Base-by-base conservation (phyloP, 1,140 invertebrate genomes). In the Leptonema lineaticorne region DNA sequence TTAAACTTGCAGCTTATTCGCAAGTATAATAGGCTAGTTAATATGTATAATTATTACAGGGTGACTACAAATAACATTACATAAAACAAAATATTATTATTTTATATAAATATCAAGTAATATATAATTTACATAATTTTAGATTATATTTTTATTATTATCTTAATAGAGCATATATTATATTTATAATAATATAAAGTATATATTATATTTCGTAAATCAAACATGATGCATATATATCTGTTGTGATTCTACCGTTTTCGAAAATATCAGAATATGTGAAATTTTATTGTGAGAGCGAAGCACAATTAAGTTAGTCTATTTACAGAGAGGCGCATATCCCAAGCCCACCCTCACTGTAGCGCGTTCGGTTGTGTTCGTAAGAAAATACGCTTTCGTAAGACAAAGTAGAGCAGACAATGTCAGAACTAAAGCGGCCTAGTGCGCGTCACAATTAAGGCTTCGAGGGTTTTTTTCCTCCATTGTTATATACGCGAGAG, bases 401-500 rank as follows among this genome's bases (percentile, higher is more conserved):
- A 4, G 37, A 14, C 37, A 16, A 41, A n/a, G 30, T 1, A 48
- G 22, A 48, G 22, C 20, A 48, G 46, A 48, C 46, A 48, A 48
- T 18, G n/a, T 20, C 20, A 48, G 46, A 48, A 24, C 20, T 41
- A 41, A 48, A 48, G 46, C 46, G 16, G n/a, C 46, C 16, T 48
- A 48, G 46, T 9, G 41, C 16, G 46, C n/a, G 46, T 53, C 24
- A 22, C 50, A 53, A 53, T 53, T 53, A 53, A 53, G 50, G 50
- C 50, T 53, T 53, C 50, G 50, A 53, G 50, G 50, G 50, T 24
- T 53, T 53, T 53, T 41, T n/a, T n/a, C n/a, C n/a, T n/a, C 24
- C 22, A 53, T 53, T 53, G 50, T 53, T 53, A 14, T 24, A 9
- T n/a, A n/a, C n/a, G n/a, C n/a, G n/a, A n/a, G n/a, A 26, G 50